These are phyloP conservation scores for Apotomis betuletana DNA, from an alignment of 2,888 invertebrate species.

Conservation along the genomic window DNA sequence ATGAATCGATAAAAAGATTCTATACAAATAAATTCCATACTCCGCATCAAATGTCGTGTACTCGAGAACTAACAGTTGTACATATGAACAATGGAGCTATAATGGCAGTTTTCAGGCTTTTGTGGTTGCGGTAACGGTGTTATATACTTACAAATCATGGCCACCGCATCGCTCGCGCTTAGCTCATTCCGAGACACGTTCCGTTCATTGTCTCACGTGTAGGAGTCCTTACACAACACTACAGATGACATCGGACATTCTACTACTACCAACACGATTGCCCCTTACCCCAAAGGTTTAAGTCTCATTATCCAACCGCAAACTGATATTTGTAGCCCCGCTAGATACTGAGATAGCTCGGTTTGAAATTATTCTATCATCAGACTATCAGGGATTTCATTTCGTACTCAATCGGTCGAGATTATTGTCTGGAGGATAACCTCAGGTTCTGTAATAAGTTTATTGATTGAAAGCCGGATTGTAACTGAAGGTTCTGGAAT, in stretches of 20 bases:
- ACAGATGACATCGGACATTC: slow-evolving; percentile 8
- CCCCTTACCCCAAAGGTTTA: slow-evolving; percentile 9
- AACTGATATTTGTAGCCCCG: slow-evolving; percentile 7
- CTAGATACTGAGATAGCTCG: not conserved
- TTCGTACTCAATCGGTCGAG: slow-evolving; percentile 22
- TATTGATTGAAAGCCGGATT: slow-evolving; percentile 16
- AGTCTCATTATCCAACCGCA: not conserved
- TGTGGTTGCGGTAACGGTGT: not conserved
- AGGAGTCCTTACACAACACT: slow-evolving; percentile 52
- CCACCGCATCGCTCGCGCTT: slow-evolving; percentile 45
- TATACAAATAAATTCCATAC: too few species aligned
- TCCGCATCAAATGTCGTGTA: too few species aligned
- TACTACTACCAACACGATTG: not conserved
- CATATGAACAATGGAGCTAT: slow-evolving; percentile 16
- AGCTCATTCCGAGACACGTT: slow-evolving; percentile 58
- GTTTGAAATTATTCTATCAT: slow-evolving; percentile 21
- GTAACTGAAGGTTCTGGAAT: not conserved
- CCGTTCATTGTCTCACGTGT: slow-evolving; percentile 65
- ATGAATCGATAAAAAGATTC: too few species aligned
- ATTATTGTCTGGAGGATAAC: slow-evolving; percentile 23
- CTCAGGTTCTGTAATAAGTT: slow-evolving; percentile 20
- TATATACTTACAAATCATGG: slow-evolving; percentile 36
- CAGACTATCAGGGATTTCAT: slow-evolving; percentile 14
- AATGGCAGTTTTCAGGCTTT: slow-evolving; percentile 16
- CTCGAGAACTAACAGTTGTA: too few species aligned